Evolutionary conservation across 2,113 vertebrate species (phyloP).

Genomic region (Connochaetes taurinus): DNA sequence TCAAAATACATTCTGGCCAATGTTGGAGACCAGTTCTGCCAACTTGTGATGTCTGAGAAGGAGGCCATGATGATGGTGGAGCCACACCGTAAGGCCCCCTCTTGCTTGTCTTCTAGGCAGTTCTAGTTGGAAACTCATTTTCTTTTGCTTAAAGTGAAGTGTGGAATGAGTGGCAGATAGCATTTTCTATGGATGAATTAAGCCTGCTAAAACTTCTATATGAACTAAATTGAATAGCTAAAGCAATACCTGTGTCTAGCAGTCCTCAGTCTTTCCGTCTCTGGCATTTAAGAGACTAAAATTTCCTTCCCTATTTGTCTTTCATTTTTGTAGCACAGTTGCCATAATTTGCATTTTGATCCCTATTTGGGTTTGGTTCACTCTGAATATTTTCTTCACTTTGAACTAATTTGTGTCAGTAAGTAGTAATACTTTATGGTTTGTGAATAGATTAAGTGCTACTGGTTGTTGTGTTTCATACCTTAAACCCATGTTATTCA

Average conservation of each 20-base stretch:
- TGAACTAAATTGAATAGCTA: not conserved
- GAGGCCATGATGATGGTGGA: slow-evolving; percentile 99
- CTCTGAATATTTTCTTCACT: slow-evolving; percentile 18
- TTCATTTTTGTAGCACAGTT: slow-evolving; percentile 10
- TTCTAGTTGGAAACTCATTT: not conserved
- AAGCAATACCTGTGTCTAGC: not conserved
- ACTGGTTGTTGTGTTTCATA: not conserved
- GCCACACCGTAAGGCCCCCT: slow-evolving; percentile 91
- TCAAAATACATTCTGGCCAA: slow-evolving; percentile 99
- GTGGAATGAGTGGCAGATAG: not conserved
- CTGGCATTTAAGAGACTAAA: not conserved
- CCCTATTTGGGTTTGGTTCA: not conserved
- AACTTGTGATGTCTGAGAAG: slow-evolving; percentile 99
- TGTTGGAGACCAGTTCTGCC: slow-evolving; percentile 98
- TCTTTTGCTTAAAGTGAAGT: slow-evolving; percentile 24
- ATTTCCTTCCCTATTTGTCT: not conserved
- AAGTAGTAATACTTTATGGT: not conserved
- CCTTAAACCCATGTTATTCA: slow-evolving; percentile 4
- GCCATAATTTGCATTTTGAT: not conserved
- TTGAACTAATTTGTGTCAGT: not conserved
- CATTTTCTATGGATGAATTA: not conserved
- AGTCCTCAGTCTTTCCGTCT: not conserved
- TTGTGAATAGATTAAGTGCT: not conserved
- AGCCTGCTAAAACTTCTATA: not conserved
- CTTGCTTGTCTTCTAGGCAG: not conserved